Conservation (phyloP, 1,140 invertebrate species). For the Leptinotarsa lineolata region DNA sequence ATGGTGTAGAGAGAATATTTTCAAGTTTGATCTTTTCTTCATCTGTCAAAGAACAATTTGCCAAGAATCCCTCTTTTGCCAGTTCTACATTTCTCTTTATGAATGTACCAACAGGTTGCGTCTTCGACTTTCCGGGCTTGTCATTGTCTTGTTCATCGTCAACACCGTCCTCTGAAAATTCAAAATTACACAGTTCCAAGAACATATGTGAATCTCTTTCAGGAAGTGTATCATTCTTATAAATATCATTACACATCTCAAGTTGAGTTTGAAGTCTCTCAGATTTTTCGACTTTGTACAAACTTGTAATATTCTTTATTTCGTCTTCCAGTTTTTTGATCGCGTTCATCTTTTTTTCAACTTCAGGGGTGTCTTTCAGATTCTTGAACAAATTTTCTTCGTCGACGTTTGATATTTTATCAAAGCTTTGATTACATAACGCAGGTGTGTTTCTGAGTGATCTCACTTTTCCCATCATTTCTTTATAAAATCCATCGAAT, state of each 20-base stretch:
- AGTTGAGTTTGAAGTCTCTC: slow-evolving; percentile 15
- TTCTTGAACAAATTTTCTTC: slow-evolving; percentile 20
- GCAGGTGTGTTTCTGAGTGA: not conserved
- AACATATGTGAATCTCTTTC: slow-evolving; percentile 13
- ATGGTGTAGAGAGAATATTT: not conserved
- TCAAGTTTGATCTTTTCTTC: slow-evolving; percentile 19
- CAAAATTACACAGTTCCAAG: slow-evolving; percentile 16
- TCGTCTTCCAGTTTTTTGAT: slow-evolving; percentile 15
- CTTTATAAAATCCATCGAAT: slow-evolving; percentile 15
- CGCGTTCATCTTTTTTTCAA: not conserved
- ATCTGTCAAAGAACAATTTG: slow-evolving; percentile 19
- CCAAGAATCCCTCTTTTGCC: slow-evolving; percentile 1
- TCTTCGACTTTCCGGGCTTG: not conserved
- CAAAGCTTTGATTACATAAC: not conserved
- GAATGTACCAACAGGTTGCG: not conserved
- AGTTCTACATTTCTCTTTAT: slow-evolving; percentile 11
- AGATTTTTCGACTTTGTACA: slow-evolving; percentile 11
- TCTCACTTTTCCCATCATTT: slow-evolving; percentile 19
- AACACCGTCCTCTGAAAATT: not conserved
- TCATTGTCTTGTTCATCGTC: not conserved
- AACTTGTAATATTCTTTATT: slow-evolving; percentile 4
- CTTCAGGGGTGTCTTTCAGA: slow-evolving; percentile 16
- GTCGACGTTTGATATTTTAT: not conserved
- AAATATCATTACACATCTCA: slow-evolving; percentile 20
- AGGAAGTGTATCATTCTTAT: not conserved